Conservation (phyloP, 2,797 vertebrate species). For the Heterohyrax brucei region DNA sequence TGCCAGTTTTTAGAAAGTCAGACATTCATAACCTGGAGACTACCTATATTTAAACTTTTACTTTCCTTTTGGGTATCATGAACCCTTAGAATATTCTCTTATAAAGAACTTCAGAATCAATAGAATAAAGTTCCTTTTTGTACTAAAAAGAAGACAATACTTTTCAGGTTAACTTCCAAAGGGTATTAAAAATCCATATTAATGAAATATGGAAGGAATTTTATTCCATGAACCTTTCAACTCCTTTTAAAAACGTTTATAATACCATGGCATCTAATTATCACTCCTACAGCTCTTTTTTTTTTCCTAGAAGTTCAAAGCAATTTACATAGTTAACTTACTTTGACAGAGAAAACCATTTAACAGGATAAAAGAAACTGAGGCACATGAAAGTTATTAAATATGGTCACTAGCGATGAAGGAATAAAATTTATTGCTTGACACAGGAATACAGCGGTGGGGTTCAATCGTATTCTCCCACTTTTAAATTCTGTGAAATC, state of each 20-base stretch:
- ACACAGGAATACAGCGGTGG: not conserved
- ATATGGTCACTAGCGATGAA: conserved; percentile 56
- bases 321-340: conserved; percentile 84
- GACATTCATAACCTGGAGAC: no score
- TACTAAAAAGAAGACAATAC: conserved; percentile 65
- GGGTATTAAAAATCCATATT: conserved; percentile 87
- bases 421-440: not conserved
- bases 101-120: conserved; percentile 63
- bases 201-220: conserved; percentile 84
- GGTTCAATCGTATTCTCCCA: not conserved
- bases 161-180: conserved; percentile 84
- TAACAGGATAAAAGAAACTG: conserved; percentile 78
- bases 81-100: conserved; percentile 62
- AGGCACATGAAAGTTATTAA: conserved; percentile 65
- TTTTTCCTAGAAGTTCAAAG: conserved; percentile 77
- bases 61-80: conserved; percentile 28
- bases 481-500: conserved; percentile 28
- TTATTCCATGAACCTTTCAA: conserved; percentile 87
- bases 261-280: conserved; percentile 82
- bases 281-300: conserved; percentile 78
- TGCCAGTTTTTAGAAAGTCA: no score
- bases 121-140: conserved; percentile 71
- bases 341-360: conserved; percentile 71
- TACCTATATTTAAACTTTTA: not conserved
- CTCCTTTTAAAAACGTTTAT: conserved; percentile 81